These are phyloP conservation scores for Tetramorium alpestre DNA, from an alignment of 1,140 invertebrate genomes.

Conservation along the genomic window DNA sequence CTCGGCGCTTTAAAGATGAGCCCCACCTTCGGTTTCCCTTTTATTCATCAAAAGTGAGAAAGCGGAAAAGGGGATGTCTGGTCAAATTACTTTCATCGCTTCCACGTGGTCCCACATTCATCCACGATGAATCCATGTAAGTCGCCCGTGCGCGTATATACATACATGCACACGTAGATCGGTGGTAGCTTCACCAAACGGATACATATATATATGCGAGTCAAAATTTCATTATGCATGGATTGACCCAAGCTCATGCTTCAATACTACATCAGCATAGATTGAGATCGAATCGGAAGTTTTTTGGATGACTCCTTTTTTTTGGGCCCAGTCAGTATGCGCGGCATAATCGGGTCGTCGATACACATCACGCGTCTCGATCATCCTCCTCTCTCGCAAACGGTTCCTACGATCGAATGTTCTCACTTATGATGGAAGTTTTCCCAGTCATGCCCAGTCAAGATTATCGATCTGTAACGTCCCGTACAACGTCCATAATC, in stretches of 20 bases:
- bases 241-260: constrained; percentile 75
- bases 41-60: constrained; percentile 27
- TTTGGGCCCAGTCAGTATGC: constrained; percentile 33
- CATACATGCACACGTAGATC: background rate
- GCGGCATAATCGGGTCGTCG: constrained; percentile 64
- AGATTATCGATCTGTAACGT: background rate
- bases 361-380: constrained; percentile 13
- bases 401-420: constrained; percentile 15
- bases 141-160: background rate
- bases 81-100: constrained; percentile 45
- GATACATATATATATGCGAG: constrained; percentile 70
- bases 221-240: constrained; percentile 79
- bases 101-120: background rate
- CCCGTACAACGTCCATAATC: background rate
- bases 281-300: constrained; percentile 72
- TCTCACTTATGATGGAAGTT: background rate
- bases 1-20: background rate
- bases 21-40: constrained; percentile 27
- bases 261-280: constrained; percentile 76
- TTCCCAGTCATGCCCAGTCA: background rate
- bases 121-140: background rate
- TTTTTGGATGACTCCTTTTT: constrained; percentile 73
- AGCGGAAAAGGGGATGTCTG: constrained; percentile 24
- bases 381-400: constrained; percentile 7
- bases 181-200: background rate